Evolutionary conservation across 2,113 vertebrate species (phyloP), one percentile per base, ranked within the genome.

Genomic region (Peromyscus leucopus): DNA sequence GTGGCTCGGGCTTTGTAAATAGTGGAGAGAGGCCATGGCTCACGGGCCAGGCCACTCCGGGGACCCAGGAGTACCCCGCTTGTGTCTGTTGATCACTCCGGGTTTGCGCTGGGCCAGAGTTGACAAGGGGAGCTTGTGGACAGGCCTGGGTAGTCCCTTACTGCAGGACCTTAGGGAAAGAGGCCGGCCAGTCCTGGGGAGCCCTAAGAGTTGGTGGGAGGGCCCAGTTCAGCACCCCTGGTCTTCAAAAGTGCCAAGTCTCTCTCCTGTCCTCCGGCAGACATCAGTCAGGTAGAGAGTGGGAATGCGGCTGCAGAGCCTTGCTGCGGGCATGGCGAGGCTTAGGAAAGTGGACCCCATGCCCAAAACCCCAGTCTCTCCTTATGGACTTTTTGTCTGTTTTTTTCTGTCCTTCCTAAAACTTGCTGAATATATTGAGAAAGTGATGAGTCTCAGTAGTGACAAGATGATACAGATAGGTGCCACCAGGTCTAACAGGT

Each of bases 381-480:
- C 61, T 16, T 46, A 15, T 48, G 28, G 15, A 67, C 84, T 33
- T 48, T 86, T 67, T 2, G 12, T 91, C 51, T 61, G 4, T 78
- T 9, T 75, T 72, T 72, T 31, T n/a, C 61, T 59, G 85, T 82
- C 57, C 46, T 13, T 59, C 87, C 63, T 57, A 17, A 90, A 95
- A 42, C 24, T 36, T 72, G n/a, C n/a, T 39, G 85, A 48, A 4
- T n/a, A 11, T n/a, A 0, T 42, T 55, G 31, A 36, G 39, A 71
- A n/a, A n/a, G 31, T 4, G 51, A 16, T 16, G 28, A 46, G 36
- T 26, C 19, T 46, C 39, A 57, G 39, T 31, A 31, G 0, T 5
- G 89, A 7, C 0, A 0, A 51, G 42, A 26, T 1, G 57, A 61
- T 10, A 1, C 24, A 42, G 39, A 31, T 1, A 75, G 65, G 57